phyloP scores from a whole-genome alignment of 2,888 invertebrate species.

The Diabrotica balteata region DNA sequence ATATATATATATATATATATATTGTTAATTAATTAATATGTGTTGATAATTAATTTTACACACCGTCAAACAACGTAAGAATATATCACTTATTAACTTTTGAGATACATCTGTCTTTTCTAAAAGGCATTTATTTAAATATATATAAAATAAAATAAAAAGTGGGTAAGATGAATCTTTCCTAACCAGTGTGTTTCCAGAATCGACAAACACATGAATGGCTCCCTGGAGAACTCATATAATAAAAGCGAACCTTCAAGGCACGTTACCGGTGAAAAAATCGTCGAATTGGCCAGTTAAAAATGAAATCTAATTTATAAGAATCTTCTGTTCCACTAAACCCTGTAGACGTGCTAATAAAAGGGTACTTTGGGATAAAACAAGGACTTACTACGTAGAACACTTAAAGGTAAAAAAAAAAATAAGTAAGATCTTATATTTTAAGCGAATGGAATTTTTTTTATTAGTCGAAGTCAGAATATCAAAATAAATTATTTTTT shows the following conservation, averaged over 20 bases:
- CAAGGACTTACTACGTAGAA: neutral
- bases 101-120: neutral
- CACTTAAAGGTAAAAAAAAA: too few relatives aligned
- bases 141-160: constrained; percentile 44
- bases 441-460: too few relatives aligned
- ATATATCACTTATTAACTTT: too few relatives aligned
- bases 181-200: constrained; percentile 41
- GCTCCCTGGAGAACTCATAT: constrained; percentile 51
- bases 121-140: constrained; percentile 30
- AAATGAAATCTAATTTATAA: constrained; percentile 33
- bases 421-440: too few relatives aligned
- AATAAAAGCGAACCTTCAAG: constrained; percentile 51
- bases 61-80: too few relatives aligned
- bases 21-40: too few relatives aligned
- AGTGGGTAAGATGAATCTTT: constrained; percentile 45
- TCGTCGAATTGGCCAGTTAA: constrained; percentile 28
- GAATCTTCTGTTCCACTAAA: constrained; percentile 24
- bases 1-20: too few relatives aligned
- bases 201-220: constrained; percentile 45
- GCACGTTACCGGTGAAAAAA: constrained; percentile 30
- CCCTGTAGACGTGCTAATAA: constrained; percentile 22
- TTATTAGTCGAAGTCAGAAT: too few relatives aligned
- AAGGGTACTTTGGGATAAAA: neutral
- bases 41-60: too few relatives aligned
- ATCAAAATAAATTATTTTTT: too few relatives aligned